These are phyloP conservation scores for Aradophagus sp. DNA, from an alignment of 1,140 invertebrate species.

Conservation along the genomic window DNA sequence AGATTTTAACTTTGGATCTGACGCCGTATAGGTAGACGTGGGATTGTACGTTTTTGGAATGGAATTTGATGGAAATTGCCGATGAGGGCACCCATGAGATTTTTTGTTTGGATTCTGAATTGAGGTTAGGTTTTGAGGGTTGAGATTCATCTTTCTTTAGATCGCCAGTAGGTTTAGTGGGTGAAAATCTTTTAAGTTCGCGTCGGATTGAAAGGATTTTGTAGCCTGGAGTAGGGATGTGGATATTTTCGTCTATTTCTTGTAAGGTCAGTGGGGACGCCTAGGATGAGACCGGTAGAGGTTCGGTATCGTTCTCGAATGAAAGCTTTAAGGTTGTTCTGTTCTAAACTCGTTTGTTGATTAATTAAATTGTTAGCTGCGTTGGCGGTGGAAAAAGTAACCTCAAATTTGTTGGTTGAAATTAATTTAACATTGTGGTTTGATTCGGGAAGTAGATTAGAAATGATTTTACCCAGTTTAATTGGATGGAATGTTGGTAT, in stretches of 20 bases:
- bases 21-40: not conserved
- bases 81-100: not conserved
- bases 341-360: not conserved
- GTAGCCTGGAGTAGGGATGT: conserved; percentile 1
- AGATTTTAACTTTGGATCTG: not conserved
- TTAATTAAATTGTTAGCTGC: not conserved
- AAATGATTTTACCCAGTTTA: conserved; percentile 2
- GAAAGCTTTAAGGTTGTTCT: conserved; percentile 15
- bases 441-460: not conserved
- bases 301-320: conserved; percentile 6
- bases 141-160: too few species aligned
- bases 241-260: conserved; percentile 5
- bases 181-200: not conserved
- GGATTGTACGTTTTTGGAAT: not conserved
- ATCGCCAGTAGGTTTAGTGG: not conserved
- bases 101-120: conserved; percentile 1
- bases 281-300: conserved; percentile 8
- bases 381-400: not conserved
- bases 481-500: not conserved
- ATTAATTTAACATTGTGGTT: not conserved
- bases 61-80: conserved; percentile 8
- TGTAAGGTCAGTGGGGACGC: not conserved
- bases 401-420: conserved; percentile 8
- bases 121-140: not conserved
- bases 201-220: not conserved